phyloP scores from a whole-genome alignment of 2,113 vertebrate species.

The Lepidiolamprologus cunningtoni region DNA sequence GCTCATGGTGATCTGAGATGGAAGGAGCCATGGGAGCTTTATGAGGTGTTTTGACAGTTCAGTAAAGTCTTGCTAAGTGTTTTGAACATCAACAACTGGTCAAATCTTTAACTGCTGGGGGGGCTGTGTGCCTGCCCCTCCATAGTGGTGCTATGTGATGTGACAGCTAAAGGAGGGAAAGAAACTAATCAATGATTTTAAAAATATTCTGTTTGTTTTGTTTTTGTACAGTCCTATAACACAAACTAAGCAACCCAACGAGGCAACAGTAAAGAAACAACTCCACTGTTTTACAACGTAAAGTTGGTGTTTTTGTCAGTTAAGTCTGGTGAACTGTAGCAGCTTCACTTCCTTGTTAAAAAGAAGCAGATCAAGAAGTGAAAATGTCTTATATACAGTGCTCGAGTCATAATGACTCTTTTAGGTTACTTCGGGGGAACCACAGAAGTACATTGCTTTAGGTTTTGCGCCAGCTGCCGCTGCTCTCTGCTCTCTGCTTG shows the following conservation, averaged over 20 bases:
- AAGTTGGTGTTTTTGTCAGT: neutral
- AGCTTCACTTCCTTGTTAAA: neutral
- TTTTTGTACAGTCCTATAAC: neutral
- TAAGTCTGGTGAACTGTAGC: neutral
- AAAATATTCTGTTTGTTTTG: neutral
- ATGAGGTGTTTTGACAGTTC: neutral
- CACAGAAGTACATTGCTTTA: neutral
- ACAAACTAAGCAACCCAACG: neutral
- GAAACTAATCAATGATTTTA: accelerated
- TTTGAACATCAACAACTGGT: neutral
- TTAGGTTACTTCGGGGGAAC: neutral
- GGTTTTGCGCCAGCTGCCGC: accelerated
- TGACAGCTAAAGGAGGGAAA: neutral
- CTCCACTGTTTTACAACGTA: neutral
- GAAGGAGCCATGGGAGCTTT: neutral
- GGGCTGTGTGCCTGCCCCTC: neutral
- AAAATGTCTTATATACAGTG: neutral
- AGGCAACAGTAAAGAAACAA: neutral
- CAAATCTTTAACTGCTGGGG: neutral
- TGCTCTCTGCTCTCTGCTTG: neutral
- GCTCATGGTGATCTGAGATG: neutral
- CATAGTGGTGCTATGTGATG: neutral
- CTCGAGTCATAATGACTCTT: accelerated
- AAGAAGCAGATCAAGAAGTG: neutral
- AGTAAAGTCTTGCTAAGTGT: neutral